A percentile compares a stretch with the other conserved stretches of the same genome.
These are phyloP conservation scores for Ephialtes manifestator DNA, from an alignment of 2,888 invertebrate genomes.

Conservation along the genomic window DNA sequence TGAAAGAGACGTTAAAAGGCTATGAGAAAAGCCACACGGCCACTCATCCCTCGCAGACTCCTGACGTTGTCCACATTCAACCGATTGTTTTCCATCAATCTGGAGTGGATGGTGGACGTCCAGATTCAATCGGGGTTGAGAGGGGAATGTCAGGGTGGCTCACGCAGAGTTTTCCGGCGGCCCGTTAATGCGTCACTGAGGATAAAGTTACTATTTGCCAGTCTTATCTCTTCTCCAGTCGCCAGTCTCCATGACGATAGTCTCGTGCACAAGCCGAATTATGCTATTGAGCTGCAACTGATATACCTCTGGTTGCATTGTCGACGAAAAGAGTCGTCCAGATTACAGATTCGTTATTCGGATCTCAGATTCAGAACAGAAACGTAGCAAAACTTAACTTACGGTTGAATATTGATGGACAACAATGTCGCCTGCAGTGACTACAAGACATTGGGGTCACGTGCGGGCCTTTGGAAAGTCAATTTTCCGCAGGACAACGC, in stretches of 20 bases:
- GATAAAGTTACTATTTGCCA: slow-evolving; percentile 71
- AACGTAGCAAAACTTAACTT: not conserved
- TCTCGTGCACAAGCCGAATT: not conserved
- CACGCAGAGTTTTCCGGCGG: not conserved
- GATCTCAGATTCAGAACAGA: not conserved
- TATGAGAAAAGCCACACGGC: slow-evolving; percentile 29
- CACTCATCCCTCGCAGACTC: slow-evolving; percentile 46
- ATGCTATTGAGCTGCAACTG: not conserved
- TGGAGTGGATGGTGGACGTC: slow-evolving; percentile 43
- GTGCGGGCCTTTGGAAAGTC: not conserved
- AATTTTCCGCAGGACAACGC: not conserved
- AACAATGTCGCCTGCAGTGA: not conserved
- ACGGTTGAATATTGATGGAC: not conserved
- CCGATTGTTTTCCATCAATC: slow-evolving; percentile 72
- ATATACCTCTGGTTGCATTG: not conserved
- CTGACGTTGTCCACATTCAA: slow-evolving; percentile 68
- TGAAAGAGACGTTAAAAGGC: not conserved
- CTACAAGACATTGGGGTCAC: not conserved
- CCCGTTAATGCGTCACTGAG: slow-evolving; percentile 61
- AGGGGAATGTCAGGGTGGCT: not conserved
- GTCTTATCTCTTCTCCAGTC: slow-evolving; percentile 64
- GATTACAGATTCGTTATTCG: not conserved
- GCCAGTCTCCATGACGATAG: slow-evolving; percentile 49
- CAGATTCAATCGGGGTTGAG: slow-evolving; percentile 67
- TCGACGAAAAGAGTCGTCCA: not conserved